Base-by-base conservation (phyloP, 2,888 invertebrate species). In the Drosophila mayaguana region DNA sequence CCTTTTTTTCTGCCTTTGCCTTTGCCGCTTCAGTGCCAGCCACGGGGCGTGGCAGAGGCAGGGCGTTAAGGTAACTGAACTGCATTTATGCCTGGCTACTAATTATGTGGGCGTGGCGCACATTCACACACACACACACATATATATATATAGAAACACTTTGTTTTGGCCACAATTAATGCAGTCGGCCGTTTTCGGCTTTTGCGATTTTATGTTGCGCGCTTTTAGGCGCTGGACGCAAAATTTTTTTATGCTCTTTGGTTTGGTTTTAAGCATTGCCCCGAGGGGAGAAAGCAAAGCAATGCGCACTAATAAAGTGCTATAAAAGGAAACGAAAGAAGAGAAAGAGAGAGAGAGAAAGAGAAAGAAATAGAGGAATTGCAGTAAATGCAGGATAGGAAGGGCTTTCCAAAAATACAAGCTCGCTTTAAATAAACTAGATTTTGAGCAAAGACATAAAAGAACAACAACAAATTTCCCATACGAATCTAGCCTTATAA, bases 11-110 rank as follows among this genome's bases (percentile, higher is more conserved):
- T 40, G 16, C 11, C 9, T 42, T 7, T 34, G 14, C 14, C 6
- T 40, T 74, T 86, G 57, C 70, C 70, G 82, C 79, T 84, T 57
- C 81, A 83, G 59, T 88, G 87, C 73, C 63, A 82, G 53, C 60
- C 45, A 14, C 34, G 34, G 20, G 28, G 22, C n/a, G n/a, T 56
- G 48, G 38, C 20, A 14, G 43, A 6, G 54, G 16, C n/a, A 22
- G 25, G 40, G n/a, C 40, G 50, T 20, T 46, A 70, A 72, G 81
- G 79, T 79, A 79, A 81, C 63, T 79, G 79, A 81, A 81, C 79
- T 78, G 78, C 54, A 57, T 53, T 75, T 59, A 62, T 63, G 72
- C 59, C 51, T 40, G 48, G 34, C 51, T 53, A 55, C 70, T 71
- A 71, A 80, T 71, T 75, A 67, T 6, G 45, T 43, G 48, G 71